phyloP scores from a whole-genome alignment of 2,888 invertebrate species.

The Watsonalla cultraria region DNA sequence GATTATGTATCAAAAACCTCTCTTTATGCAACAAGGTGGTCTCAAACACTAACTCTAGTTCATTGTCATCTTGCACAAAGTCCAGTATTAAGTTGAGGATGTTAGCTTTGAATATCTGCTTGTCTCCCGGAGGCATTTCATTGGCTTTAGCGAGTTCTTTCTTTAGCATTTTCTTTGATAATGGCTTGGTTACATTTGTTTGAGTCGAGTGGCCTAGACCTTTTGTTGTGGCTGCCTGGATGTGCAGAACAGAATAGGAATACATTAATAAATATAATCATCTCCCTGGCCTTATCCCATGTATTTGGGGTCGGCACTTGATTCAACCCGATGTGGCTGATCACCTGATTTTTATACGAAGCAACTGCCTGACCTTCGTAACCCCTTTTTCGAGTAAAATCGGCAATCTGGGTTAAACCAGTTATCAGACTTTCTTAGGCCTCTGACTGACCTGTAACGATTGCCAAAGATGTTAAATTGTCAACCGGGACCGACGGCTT shows the following conservation, averaged over 20 bases:
- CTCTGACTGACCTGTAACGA: too few species aligned
- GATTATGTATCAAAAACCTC: conserved; percentile 28
- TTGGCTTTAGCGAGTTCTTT: conserved; percentile 1
- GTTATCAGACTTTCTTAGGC: too few species aligned
- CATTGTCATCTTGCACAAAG: conserved; percentile 45
- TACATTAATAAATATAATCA: too few species aligned
- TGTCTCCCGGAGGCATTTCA: conserved; percentile 2
- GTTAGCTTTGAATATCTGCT: conserved; percentile 30
- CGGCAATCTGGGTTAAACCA: too few species aligned
- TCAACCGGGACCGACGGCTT: too few species aligned
- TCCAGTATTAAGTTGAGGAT: conserved; percentile 33
- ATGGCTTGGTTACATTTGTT: neutral
- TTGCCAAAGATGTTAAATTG: too few species aligned
- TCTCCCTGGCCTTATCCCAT: too few species aligned
- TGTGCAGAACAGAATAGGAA: neutral
- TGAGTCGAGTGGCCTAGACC: conserved; percentile 25
- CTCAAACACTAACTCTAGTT: conserved; percentile 42
- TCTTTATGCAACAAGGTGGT: conserved; percentile 23
- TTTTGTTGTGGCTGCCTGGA: conserved; percentile 26
- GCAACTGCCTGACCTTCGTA: too few species aligned
- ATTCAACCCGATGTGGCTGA: too few species aligned
- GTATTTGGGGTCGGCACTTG: too few species aligned
- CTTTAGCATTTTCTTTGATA: neutral
- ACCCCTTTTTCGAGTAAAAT: too few species aligned
- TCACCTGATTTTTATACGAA: too few species aligned